Conservation (phyloP, 2,888 invertebrate species). For the Euspilapteryx auroguttella region DNA sequence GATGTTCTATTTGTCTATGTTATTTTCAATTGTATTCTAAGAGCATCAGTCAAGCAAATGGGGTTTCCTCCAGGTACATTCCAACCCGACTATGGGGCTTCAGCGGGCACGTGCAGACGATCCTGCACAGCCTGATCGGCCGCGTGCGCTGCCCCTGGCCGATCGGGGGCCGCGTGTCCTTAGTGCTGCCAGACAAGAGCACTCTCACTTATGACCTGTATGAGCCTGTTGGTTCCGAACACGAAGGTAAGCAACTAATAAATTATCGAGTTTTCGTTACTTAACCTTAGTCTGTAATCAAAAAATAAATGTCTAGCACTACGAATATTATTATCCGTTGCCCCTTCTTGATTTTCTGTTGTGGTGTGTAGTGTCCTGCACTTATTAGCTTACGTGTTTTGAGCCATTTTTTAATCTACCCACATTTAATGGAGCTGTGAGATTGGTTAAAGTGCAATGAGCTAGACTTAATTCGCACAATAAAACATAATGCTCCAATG, state of each 20-base stretch:
- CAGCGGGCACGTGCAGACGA: constrained; percentile 93
- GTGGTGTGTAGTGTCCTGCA: too few relatives aligned
- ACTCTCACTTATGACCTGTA: constrained; percentile 92
- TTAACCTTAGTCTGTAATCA: background rate
- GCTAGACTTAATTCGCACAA: too few relatives aligned
- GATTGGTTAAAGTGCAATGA: too few relatives aligned
- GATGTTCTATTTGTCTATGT: too few relatives aligned
- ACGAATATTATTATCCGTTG: background rate
- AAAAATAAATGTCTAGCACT: background rate
- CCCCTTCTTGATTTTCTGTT: too few relatives aligned
- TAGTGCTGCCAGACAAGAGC: constrained; percentile 79
- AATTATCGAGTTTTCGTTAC: background rate
- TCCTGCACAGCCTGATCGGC: constrained; percentile 86
- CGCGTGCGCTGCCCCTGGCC: constrained; percentile 89
- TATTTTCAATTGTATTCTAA: too few relatives aligned
- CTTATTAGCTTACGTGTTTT: too few relatives aligned
- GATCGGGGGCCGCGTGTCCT: constrained; percentile 78
- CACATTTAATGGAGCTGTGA: too few relatives aligned
- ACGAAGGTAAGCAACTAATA: constrained; percentile 60
- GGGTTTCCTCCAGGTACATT: constrained; percentile 81
- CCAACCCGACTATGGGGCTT: constrained; percentile 93
- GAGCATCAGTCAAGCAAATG: too few relatives aligned
- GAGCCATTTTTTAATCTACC: too few relatives aligned
- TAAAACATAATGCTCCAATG: too few relatives aligned
- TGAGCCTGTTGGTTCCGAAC: constrained; percentile 72